Percentiles rank a stretch among this genome's conserved stretches.
These are phyloP conservation scores for Sturnira hondurensis DNA, from an alignment of 2,113 vertebrate species.

Conservation along the genomic window DNA sequence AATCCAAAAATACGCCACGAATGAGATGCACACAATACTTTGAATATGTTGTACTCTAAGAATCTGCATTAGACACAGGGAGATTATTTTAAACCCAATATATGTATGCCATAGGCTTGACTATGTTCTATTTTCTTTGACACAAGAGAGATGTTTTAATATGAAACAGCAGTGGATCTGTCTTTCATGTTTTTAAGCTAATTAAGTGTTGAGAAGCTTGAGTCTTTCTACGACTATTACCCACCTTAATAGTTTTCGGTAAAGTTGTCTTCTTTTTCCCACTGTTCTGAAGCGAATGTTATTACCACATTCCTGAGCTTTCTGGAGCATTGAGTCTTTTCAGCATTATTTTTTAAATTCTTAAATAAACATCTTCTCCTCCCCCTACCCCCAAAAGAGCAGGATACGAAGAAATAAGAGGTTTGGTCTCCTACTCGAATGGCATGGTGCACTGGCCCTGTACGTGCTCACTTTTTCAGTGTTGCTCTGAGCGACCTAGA, in stretches of 20 bases:
- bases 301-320: background rate
- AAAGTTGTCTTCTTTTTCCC: background rate
- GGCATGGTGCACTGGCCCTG: background rate
- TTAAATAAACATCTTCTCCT: background rate
- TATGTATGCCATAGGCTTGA: background rate
- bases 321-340: background rate
- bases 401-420: background rate
- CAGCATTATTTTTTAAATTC: background rate
- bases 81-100: background rate
- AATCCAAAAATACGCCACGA: background rate
- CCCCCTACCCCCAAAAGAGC: background rate
- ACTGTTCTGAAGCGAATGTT: background rate
- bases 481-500: background rate
- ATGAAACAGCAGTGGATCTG: background rate
- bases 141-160: background rate
- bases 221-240: background rate
- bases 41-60: background rate
- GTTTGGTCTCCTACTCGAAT: background rate
- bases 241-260: slow-evolving; percentile 19
- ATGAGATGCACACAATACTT: background rate
- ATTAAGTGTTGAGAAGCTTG: slow-evolving; percentile 31
- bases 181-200: slow-evolving; percentile 64
- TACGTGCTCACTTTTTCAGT: background rate
- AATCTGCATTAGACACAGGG: slow-evolving; percentile 11
- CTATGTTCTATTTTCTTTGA: background rate